These are phyloP conservation scores for Castor canadensis DNA, from an alignment of 2,113 vertebrate genomes.

Conservation along the genomic window DNA sequence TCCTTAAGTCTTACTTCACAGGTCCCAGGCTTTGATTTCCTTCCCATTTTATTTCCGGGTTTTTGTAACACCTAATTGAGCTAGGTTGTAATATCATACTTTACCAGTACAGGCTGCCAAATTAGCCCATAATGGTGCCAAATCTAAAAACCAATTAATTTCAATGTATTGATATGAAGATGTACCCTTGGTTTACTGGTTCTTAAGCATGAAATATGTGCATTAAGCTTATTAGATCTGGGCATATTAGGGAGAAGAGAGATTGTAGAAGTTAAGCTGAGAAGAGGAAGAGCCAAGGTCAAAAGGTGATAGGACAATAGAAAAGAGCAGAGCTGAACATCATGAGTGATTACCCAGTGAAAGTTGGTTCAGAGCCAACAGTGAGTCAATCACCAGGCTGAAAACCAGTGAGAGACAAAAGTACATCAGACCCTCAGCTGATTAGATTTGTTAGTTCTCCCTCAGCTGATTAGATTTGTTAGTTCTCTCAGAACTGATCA, in stretches of 20 bases:
- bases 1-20: not conserved
- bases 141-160: not conserved
- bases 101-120: not conserved
- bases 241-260: not conserved
- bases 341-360: not conserved
- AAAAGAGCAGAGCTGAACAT: not conserved
- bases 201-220: slow-evolving; percentile 22
- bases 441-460: not conserved
- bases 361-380: not conserved
- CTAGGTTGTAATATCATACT: not conserved
- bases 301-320: not conserved
- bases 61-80: not conserved
- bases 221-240: not conserved
- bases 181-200: not conserved
- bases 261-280: not conserved
- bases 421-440: not conserved
- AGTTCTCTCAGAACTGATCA: not conserved
- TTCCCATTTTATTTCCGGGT: not conserved
- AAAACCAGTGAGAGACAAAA: not conserved
- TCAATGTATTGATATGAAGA: not conserved
- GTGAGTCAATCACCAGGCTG: not conserved
- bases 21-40: not conserved
- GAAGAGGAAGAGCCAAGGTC: not conserved
- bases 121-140: not conserved
- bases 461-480: not conserved